phyloP scores from a whole-genome alignment of 2,797 vertebrate species.

The Garrulus glandarius region DNA sequence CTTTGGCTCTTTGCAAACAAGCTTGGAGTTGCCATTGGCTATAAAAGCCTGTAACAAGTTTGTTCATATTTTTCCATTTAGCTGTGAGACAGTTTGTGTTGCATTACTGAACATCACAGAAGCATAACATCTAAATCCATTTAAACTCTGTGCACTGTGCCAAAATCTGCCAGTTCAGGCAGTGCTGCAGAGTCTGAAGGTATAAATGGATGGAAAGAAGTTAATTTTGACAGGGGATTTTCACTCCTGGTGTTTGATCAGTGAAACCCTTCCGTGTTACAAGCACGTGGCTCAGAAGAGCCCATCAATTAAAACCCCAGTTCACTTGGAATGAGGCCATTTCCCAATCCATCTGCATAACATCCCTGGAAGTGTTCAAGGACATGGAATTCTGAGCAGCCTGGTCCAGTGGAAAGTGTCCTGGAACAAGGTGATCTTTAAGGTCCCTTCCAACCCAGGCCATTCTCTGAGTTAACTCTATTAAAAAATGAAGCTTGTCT shows the following conservation, averaged over 20 bases:
- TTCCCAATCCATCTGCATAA: not conserved
- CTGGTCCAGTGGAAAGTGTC: not conserved
- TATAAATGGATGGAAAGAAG: not conserved
- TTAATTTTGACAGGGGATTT: not conserved
- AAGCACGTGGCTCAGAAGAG: not conserved
- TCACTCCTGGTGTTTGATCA: not conserved
- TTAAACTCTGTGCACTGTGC: not conserved
- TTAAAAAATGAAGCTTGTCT: not conserved
- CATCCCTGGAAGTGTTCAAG: not conserved
- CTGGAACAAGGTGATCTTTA: not conserved
- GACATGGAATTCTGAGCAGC: not conserved
- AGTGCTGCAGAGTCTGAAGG: not conserved
- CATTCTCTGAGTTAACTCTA: not conserved
- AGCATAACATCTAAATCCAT: not conserved
- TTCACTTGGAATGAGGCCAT: not conserved
- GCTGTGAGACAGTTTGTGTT: not conserved
- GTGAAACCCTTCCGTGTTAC: not conserved
- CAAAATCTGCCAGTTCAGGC: not conserved
- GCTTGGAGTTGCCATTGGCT: not conserved
- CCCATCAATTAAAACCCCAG: not conserved
- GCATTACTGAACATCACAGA: not conserved
- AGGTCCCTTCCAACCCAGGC: not conserved
- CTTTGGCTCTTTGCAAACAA: not conserved
- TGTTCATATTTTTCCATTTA: not conserved
- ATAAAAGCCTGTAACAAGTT: not conserved